Evolutionary conservation across 1,140 invertebrate species (phyloP), one percentile per base, ranked within the genome.

Genomic region (Calephelis nemesis): DNA sequence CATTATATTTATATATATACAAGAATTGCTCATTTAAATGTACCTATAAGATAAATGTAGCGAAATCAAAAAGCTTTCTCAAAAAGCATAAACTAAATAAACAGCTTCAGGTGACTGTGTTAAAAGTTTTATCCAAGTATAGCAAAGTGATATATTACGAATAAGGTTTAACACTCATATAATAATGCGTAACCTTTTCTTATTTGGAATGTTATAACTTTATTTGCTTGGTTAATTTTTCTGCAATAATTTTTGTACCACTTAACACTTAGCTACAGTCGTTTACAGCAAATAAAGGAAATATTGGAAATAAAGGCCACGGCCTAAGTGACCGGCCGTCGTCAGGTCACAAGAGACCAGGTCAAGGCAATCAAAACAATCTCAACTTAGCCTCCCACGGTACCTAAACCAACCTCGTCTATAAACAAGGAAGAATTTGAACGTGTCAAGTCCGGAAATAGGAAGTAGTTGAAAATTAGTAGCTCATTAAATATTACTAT

Each of bases 341-440:
- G 30, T 58, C 54, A 58, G 54, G 54, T 58, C 54, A 58, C 54
- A 58, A 12, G 15, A 58, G 19, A 58, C 15, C 54, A 58, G 54
- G 54, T 58, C 54, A 58, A 58, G 54, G 54, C 54, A 58, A 39
- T 58, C 54, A 39, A 58, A 58, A 58, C 30, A 58, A 58, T 58
- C 54, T 58, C 54, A 19, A 30, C 54, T 58, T 58, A 58, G 54
- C 54, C 54, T 30, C 54, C 54, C 54, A 54, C 49, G 49, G 15
- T 15, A 54, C 54, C 54, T 58, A 58, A 30, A 30, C 30, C 54
- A 58, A 58, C 54, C 19, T 58, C 54, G 54, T 58, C 54, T 58
- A 19, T 58, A 58, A 58, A 58, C 54, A 58, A 58, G 54, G 54
- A 58, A 58, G 54, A 58, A 58, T 58, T 58, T 58, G 54, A 58